A percentile compares a stretch with the other conserved stretches of the same genome.
Conservation (phyloP, 2,797 vertebrate species). For the Poeciliopsis paucimaculata region DNA sequence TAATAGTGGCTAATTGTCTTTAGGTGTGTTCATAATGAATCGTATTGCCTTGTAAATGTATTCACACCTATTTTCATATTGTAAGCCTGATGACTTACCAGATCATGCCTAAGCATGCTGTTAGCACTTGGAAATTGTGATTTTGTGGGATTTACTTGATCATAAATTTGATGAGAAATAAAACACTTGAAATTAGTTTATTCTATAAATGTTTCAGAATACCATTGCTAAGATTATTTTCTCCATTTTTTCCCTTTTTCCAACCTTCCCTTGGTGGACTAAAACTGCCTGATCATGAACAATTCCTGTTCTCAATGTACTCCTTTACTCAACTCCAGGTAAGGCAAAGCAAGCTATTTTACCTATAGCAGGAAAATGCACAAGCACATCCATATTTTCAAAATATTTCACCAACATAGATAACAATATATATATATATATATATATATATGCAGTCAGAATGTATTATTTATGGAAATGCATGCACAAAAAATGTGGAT, state of each 20-base stretch:
- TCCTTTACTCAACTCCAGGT: not conserved
- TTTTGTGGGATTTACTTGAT: not conserved
- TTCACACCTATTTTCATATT: not conserved
- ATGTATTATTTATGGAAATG: too few relatives aligned
- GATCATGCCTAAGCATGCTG: not conserved
- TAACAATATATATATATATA: too few relatives aligned
- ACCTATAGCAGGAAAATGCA: not conserved
- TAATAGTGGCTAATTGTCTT: constrained; percentile 24
- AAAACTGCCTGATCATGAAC: not conserved
- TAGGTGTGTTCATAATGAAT: not conserved
- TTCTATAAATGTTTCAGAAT: not conserved
- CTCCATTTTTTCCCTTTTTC: not conserved
- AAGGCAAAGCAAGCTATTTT: not conserved
- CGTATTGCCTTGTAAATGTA: not conserved
- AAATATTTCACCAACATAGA: not conserved
- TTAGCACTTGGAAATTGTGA: not conserved
- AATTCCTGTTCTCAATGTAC: not conserved
- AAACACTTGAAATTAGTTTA: not conserved
- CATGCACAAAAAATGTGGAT: not conserved
- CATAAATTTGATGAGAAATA: not conserved
- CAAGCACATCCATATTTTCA: not conserved
- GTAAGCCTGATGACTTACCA: not conserved
- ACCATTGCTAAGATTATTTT: not conserved
- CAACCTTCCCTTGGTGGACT: not conserved
- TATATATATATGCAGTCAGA: not conserved